Percentiles rank a stretch among this genome's conserved stretches.
Conservation (phyloP, 2,113 vertebrate species). For the Cyprinodon tularosa region DNA sequence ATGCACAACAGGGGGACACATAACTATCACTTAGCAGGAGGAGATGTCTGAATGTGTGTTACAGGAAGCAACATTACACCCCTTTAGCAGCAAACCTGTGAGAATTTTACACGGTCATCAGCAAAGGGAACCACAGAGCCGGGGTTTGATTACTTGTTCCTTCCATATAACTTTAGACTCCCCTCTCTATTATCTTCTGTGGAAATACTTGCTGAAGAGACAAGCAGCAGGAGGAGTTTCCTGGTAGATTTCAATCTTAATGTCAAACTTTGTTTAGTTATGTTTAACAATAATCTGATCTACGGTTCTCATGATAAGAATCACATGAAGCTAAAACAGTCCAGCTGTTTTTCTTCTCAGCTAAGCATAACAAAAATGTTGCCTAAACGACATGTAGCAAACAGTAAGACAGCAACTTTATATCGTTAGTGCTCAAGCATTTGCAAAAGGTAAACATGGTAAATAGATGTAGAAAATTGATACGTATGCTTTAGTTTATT, state of each 20-base stretch:
- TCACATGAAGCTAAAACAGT: not conserved
- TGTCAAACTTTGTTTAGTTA: not conserved
- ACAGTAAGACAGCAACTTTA: not conserved
- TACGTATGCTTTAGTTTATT: not conserved
- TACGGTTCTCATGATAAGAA: not conserved
- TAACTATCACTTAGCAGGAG: constrained; percentile 47
- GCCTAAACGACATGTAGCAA: not conserved
- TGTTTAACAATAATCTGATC: constrained; percentile 3
- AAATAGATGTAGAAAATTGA: not conserved
- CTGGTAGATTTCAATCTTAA: not conserved
- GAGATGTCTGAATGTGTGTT: constrained; percentile 31
- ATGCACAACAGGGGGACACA: constrained; percentile 56
- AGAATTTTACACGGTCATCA: constrained; percentile 26
- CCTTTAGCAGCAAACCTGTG: constrained; percentile 19
- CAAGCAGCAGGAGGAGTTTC: not conserved
- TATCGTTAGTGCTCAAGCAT: not conserved
- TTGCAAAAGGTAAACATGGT: not conserved
- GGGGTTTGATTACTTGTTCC: constrained; percentile 24
- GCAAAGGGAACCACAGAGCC: constrained; percentile 32
- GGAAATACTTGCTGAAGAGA: constrained; percentile 5
- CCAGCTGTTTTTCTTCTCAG: not conserved
- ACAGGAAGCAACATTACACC: constrained; percentile 56
- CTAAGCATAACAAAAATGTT: not conserved
- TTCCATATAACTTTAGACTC: constrained; percentile 27
- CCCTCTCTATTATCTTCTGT: constrained; percentile 22